These are phyloP conservation scores for Stichopus chloronotus DNA, from an alignment of 35 echinoderm and acorn worm species.

Conservation along the genomic window DNA sequence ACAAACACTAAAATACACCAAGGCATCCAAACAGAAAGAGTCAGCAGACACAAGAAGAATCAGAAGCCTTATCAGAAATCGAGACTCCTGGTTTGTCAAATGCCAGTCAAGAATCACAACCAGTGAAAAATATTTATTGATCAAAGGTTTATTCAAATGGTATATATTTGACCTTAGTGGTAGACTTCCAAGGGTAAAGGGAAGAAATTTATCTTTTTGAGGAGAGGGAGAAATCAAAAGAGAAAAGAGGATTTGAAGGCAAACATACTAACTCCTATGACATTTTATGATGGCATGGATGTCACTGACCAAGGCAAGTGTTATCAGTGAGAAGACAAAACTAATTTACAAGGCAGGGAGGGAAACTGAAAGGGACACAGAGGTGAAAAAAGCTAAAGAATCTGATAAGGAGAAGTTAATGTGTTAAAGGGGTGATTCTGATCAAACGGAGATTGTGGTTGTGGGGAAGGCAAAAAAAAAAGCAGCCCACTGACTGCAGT, in stretches of 20 bases:
- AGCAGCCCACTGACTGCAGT: neutral
- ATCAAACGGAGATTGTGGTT: neutral
- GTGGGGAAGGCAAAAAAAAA: neutral
- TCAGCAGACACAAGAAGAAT: neutral
- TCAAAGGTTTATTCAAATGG: conserved; percentile 47
- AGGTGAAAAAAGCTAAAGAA: neutral
- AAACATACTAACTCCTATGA: neutral
- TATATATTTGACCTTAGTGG: conserved; percentile 50
- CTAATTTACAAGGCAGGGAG: neutral
- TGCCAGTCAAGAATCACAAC: conserved; percentile 22
- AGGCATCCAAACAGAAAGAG: neutral
- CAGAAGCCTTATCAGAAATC: neutral
- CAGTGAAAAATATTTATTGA: conserved; percentile 46
- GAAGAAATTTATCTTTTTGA: conserved; percentile 37
- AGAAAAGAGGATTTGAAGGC: neutral
- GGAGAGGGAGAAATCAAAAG: neutral
- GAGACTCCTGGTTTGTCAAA: conserved; percentile 15
- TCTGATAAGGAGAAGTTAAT: neutral
- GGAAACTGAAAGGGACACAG: neutral
- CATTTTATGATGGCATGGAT: conserved; percentile 26
- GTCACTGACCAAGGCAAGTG: conserved; percentile 23
- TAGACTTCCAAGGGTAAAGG: conserved; percentile 12
- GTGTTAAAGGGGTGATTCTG: neutral
- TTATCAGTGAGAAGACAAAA: neutral
- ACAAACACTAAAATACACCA: conserved; percentile 27